Conservation (phyloP, 2,113 vertebrate genomes). For the Bothrops jararaca region DNA sequence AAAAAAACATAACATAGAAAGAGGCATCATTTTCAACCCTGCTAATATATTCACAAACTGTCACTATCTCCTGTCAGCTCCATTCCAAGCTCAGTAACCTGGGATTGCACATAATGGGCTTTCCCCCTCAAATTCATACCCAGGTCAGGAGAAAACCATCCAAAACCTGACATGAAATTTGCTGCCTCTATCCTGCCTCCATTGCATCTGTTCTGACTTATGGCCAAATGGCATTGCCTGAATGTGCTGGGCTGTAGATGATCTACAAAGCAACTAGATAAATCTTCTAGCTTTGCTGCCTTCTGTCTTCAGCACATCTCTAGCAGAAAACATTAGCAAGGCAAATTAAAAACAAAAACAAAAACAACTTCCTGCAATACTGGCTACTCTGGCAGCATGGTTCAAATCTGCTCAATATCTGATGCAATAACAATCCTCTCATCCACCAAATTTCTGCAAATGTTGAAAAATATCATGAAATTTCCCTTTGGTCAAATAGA, state of each 20-base stretch:
- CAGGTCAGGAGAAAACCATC: neutral
- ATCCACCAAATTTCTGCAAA: neutral
- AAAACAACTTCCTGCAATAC: neutral
- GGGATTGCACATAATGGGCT: neutral
- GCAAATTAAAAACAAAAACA: neutral
- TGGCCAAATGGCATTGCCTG: neutral
- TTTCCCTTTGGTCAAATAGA: neutral
- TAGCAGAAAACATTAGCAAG: neutral
- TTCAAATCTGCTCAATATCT: neutral
- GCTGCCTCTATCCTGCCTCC: neutral
- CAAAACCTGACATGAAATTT: neutral
- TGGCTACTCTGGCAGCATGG: neutral
- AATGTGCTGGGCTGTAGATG: neutral
- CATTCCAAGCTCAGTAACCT: neutral
- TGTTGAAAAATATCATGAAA: neutral
- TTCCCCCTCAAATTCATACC: neutral
- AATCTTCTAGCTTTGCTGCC: neutral
- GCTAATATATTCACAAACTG: neutral
- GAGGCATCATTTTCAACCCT: neutral
- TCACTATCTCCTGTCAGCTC: neutral
- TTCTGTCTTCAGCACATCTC: neutral
- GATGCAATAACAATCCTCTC: neutral
- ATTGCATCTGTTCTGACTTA: neutral
- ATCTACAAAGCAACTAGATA: neutral
- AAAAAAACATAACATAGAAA: neutral